phyloP scores from a whole-genome alignment of 2,113 vertebrate species.

The Condylura cristata region DNA sequence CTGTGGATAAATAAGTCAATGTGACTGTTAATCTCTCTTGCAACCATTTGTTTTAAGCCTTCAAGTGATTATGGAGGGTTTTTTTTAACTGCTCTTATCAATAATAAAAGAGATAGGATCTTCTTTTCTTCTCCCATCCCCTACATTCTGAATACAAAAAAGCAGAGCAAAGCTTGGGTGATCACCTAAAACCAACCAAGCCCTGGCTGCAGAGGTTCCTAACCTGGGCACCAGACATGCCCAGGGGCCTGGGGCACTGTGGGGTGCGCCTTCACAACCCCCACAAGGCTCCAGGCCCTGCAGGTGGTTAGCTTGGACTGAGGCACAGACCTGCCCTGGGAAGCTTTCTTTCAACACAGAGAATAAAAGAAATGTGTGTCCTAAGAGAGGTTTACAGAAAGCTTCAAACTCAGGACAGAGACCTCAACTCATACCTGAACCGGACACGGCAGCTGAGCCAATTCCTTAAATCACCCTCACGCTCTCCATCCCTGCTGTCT shows the following conservation, averaged over 20 bases:
- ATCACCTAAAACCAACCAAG: background rate
- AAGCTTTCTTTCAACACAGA: background rate
- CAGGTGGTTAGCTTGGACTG: accelerated
- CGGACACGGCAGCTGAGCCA: background rate
- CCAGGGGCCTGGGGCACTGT: background rate
- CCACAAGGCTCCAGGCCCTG: background rate
- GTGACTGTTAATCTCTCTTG: background rate
- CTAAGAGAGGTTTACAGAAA: background rate
- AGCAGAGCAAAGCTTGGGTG: background rate
- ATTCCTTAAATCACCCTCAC: background rate
- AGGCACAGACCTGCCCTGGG: background rate
- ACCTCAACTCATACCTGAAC: background rate
- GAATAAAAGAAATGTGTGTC: background rate
- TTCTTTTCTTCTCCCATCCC: background rate
- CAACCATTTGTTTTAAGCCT: background rate
- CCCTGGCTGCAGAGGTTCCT: background rate
- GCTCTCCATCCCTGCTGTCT: background rate
- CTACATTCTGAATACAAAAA: background rate
- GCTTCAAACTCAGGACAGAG: background rate
- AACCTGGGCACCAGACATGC: background rate
- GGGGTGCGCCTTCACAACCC: background rate
- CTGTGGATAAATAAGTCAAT: background rate
- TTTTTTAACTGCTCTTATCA: background rate
- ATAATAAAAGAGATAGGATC: background rate
- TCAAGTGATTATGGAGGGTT: background rate